These are phyloP conservation scores for Philopotamus ludificatus DNA, from an alignment of 1,140 invertebrate genomes.

Conservation along the genomic window DNA sequence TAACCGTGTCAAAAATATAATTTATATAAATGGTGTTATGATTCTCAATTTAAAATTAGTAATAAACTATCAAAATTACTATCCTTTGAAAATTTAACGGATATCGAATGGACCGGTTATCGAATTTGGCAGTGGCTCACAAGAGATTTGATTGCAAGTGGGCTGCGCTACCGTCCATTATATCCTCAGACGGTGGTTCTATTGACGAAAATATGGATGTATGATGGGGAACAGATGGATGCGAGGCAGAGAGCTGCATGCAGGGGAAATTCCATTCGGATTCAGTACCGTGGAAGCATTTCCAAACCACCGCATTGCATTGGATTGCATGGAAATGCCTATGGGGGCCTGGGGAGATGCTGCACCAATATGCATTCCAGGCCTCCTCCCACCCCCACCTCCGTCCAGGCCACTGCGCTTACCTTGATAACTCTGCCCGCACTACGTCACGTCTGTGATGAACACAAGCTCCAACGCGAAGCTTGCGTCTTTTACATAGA, in stretches of 20 bases:
- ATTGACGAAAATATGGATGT: conserved; percentile 1
- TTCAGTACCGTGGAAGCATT: conserved; percentile 35
- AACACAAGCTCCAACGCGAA: not conserved
- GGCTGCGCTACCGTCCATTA: not conserved
- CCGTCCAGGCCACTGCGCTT: conserved; percentile 25
- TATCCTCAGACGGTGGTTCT: not conserved
- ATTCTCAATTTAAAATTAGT: too few relatives aligned
- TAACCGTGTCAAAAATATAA: too few relatives aligned
- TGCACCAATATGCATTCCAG: conserved; percentile 31
- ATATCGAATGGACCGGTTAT: too few relatives aligned
- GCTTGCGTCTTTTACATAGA: too few relatives aligned
- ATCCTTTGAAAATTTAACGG: too few relatives aligned
- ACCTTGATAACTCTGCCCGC: conserved; percentile 37
- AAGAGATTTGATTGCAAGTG: conserved; percentile 3
- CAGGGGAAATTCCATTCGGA: conserved; percentile 38
- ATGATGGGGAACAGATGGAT: not conserved
- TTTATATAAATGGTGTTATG: too few relatives aligned
- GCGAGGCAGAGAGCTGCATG: conserved; percentile 21
- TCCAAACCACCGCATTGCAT: conserved; percentile 41
- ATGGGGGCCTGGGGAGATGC: conserved; percentile 2
- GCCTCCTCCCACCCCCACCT: not conserved
- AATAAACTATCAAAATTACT: too few relatives aligned
- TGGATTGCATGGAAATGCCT: conserved; percentile 29
- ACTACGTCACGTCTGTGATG: conserved; percentile 18
- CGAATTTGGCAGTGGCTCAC: not conserved